Base-by-base conservation (phyloP, 2,113 vertebrate genomes). In the Toxostoma redivivum region DNA sequence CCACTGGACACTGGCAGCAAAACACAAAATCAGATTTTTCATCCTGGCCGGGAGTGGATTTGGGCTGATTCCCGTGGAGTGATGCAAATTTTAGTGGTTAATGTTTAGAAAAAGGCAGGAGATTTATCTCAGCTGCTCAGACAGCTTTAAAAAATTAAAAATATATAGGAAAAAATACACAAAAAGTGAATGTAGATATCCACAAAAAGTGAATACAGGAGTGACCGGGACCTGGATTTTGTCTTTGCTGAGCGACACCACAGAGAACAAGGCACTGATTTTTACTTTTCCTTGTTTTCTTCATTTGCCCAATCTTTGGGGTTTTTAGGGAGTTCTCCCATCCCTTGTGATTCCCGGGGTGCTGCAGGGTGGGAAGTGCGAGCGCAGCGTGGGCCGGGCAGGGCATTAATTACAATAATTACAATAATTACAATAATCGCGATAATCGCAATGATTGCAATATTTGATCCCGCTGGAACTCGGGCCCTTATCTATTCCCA, bases 381-480 rank as follows among this genome's bases (percentile, higher is more conserved):
- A 50, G 48, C 24, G 12, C 48, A 44, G 60, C 71, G 7, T 2
- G 12, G 50, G 50, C 44, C 27, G 35, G n/a, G 88, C 54, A 42
- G 27, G 81, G 5, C 62, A 66, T 51, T 27, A 47, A 47, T 11
- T 47, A 35, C 37, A 56, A 72, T 83, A 69, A 11, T 19, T 20
- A 33, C n/a, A n/a, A n/a, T n/a, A n/a, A n/a, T n/a, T n/a, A 14
- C 51, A 51, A 51, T 51, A 88, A 66, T 25, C 6, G 11, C 42
- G 7, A 24, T 45, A 33, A 31, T 12, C 13, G 7, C 45, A 48
- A 83, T 81, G 54, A 86, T 28, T 50, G 67, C 76, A 90, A 24
- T 96, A 81, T 72, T 73, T 62, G 81, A 82, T 85, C 89, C 66
- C 71, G 74, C 87, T 47, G 94, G 31, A 95, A 30, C 73, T 66